phyloP scores from a whole-genome alignment of 2,888 invertebrate genomes.

The Rutpela maculata region DNA sequence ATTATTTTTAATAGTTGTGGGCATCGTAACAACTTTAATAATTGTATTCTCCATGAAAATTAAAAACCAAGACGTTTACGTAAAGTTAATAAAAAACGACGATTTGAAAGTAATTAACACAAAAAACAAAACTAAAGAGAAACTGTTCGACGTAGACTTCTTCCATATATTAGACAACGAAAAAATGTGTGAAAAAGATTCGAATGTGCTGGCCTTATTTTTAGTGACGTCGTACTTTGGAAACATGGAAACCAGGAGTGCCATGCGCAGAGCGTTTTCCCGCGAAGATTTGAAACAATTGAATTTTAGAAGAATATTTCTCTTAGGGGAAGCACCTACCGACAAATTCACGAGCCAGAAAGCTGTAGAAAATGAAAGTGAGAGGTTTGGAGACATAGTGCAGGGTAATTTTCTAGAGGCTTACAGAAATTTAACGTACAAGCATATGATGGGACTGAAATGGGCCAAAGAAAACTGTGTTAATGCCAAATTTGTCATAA shows the following conservation, averaged over 20 bases:
- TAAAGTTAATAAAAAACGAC: constrained; percentile 18
- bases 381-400: constrained; percentile 81
- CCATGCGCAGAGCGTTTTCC: constrained; percentile 82
- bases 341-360: constrained; percentile 77
- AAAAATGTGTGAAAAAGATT: constrained; percentile 56
- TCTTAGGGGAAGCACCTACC: constrained; percentile 79
- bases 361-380: constrained; percentile 79
- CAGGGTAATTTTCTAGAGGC: constrained; percentile 87
- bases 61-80: constrained; percentile 1
- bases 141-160: constrained; percentile 65
- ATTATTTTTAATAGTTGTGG: background rate
- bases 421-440: constrained; percentile 88
- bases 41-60: constrained; percentile 17
- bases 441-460: constrained; percentile 87
- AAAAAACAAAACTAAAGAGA: constrained; percentile 29
- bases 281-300: constrained; percentile 76
- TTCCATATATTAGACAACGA: constrained; percentile 63
- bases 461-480: constrained; percentile 83
- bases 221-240: constrained; percentile 87
- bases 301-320: constrained; percentile 81
- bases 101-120: background rate
- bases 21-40: background rate
- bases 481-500: constrained; percentile 80
- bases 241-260: constrained; percentile 82
- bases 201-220: constrained; percentile 71